These are phyloP conservation scores for Neomonachus schauinslandi DNA, from an alignment of 2,113 vertebrate genomes.

Conservation along the genomic window DNA sequence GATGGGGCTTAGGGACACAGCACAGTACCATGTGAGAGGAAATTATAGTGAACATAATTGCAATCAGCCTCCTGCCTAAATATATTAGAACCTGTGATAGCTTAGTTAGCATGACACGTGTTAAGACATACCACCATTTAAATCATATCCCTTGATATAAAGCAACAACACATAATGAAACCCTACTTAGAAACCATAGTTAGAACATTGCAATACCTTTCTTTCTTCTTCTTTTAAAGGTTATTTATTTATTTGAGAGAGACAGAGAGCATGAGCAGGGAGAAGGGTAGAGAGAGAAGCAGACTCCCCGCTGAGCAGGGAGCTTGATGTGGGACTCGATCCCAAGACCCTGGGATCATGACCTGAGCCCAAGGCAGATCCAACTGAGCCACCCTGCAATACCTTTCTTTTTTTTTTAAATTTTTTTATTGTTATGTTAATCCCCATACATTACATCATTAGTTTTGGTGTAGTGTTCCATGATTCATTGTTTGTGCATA, in stretches of 20 bases:
- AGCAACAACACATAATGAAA: background rate
- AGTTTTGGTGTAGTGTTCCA: no score
- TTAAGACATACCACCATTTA: background rate
- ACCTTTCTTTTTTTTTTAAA: background rate
- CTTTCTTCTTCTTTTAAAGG: no score
- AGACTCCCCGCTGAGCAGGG: no score
- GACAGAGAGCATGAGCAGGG: no score
- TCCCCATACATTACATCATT: no score
- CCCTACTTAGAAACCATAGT: background rate
- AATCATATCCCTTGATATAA: background rate
- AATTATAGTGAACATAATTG: conserved; percentile 3
- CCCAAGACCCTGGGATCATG: no score
- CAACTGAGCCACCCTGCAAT: background rate
- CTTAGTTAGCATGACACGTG: background rate
- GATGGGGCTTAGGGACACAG: background rate
- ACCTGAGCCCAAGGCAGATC: no score
- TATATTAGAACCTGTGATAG: background rate
- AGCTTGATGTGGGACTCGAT: no score
- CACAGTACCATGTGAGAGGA: background rate
- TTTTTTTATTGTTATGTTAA: no score
- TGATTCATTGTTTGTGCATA: no score
- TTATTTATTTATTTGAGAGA: no score
- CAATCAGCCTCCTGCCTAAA: conserved; percentile 55
- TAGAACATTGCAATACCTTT: background rate
- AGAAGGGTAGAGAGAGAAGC: no score